Evolutionary conservation across 2,113 vertebrate genomes (phyloP).

Genomic region (Mystacornis crossleyi): DNA sequence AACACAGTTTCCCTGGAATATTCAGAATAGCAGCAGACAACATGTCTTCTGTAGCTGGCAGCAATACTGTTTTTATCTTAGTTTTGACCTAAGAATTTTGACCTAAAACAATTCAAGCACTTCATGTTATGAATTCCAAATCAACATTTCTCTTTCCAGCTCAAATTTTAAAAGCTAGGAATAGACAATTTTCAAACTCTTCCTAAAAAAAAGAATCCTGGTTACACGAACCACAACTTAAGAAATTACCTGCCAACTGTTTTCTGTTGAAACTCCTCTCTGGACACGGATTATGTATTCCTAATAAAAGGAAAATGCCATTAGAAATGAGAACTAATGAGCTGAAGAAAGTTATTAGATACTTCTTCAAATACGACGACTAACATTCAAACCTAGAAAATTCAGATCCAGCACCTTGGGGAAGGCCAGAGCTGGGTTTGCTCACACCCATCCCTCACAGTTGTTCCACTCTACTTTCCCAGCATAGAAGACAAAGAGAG

Average conservation of each 20-base stretch:
- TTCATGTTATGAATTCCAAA: slow-evolving; percentile 10
- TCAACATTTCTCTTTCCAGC: not conserved
- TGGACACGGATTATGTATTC: slow-evolving; percentile 97
- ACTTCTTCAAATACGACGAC: not conserved
- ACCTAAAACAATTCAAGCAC: slow-evolving; percentile 1
- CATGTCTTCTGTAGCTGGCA: not conserved
- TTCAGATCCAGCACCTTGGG: not conserved
- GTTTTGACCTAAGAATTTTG: not conserved
- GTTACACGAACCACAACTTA: not conserved
- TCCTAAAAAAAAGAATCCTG: not conserved
- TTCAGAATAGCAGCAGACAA: not conserved
- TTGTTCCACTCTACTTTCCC: not conserved
- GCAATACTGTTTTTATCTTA: not conserved
- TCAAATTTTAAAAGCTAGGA: not conserved
- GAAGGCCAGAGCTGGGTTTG: not conserved
- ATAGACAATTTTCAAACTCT: not conserved
- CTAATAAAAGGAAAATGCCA: slow-evolving; percentile 68
- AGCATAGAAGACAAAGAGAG: not conserved
- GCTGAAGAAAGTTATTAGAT: not conserved
- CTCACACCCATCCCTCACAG: not conserved
- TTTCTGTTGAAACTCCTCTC: slow-evolving; percentile 92
- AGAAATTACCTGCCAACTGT: slow-evolving; percentile 93
- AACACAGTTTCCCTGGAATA: not conserved
- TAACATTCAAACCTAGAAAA: not conserved
- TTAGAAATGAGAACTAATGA: not conserved